Percentiles rank a stretch among this genome's conserved stretches.
These are phyloP conservation scores for Athalia cordata DNA, from an alignment of 2,888 invertebrate genomes.

Conservation along the genomic window DNA sequence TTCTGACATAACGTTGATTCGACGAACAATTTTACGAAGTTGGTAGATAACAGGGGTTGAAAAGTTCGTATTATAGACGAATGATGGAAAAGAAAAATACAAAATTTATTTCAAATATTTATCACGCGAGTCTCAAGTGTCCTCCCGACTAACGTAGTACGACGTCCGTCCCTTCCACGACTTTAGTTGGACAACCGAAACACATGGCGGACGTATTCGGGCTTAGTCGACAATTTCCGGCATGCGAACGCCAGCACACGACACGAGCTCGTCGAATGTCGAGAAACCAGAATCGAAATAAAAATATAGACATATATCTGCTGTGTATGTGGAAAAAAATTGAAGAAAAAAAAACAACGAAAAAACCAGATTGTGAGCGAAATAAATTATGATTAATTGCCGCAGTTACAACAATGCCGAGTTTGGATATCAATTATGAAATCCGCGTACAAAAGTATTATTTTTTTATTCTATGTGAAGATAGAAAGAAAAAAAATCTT, in stretches of 20 bases:
- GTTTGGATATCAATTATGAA: background rate
- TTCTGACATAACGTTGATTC: too few relatives aligned
- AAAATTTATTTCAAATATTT: constrained; percentile 14
- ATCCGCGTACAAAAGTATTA: too few relatives aligned
- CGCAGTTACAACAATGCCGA: too few relatives aligned
- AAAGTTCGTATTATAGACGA: background rate
- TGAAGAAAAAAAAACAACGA: background rate
- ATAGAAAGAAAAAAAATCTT: background rate
- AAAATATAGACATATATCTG: background rate
- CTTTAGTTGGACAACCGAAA: constrained; percentile 33
- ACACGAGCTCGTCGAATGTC: constrained; percentile 24
- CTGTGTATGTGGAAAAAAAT: background rate
- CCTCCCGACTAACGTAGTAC: constrained; percentile 41
- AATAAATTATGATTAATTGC: too few relatives aligned
- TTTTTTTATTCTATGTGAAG: too few relatives aligned
- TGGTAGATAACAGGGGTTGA: background rate
- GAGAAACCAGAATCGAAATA: constrained; percentile 18
- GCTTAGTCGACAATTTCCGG: constrained; percentile 45
- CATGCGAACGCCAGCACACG: constrained; percentile 43
- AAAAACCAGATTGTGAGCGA: background rate
- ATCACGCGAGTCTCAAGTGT: background rate
- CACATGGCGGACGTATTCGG: constrained; percentile 45
- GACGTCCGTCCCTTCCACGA: constrained; percentile 33
- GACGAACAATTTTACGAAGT: background rate
- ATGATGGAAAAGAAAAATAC: background rate